These are phyloP conservation scores for Phodopus roborovskii DNA, from an alignment of 2,113 vertebrate species.

Conservation along the genomic window DNA sequence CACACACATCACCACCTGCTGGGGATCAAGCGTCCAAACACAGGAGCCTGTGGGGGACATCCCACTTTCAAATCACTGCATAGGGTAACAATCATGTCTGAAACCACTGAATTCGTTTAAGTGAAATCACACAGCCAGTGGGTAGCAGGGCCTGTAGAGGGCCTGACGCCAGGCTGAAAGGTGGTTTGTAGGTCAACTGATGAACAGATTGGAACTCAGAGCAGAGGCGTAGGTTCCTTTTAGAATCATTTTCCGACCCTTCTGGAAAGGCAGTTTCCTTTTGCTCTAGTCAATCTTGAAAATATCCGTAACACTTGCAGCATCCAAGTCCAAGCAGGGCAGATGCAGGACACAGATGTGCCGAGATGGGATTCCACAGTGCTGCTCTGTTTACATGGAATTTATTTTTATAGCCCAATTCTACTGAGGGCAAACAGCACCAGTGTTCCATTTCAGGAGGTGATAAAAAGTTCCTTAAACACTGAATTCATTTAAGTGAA, in stretches of 20 bases:
- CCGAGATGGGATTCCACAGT: fast-evolving
- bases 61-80: no score
- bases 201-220: fast-evolving
- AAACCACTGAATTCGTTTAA: background rate
- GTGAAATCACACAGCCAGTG: fast-evolving
- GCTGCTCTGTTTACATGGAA: fast-evolving
- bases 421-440: background rate
- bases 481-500: background rate
- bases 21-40: background rate
- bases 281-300: fast-evolving
- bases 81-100: background rate
- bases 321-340: fast-evolving
- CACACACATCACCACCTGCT: background rate
- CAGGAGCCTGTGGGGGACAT: background rate
- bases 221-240: no score
- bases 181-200: background rate
- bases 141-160: fast-evolving
- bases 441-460: background rate
- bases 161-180: background rate
- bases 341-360: background rate
- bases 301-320: background rate
- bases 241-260: background rate
- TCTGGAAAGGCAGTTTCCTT: background rate
- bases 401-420: background rate
- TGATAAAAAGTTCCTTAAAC: constrained; percentile 28